Conservation (phyloP, 2,888 invertebrate species). For the Melinaea menophilus region DNA sequence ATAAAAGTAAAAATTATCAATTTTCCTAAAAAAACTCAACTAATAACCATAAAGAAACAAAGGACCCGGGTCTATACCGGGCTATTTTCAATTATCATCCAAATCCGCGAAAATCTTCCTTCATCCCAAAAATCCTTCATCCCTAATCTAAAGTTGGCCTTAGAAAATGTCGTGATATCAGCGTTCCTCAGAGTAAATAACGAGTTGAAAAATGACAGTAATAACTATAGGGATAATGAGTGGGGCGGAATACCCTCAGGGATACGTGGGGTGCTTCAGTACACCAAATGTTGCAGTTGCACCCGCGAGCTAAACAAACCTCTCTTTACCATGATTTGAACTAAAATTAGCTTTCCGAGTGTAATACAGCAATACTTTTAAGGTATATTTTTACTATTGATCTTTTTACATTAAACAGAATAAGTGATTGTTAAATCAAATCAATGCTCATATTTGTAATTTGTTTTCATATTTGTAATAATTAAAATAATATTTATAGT, state of each 20-base stretch:
- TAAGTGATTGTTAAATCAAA: no score
- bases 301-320: constrained; percentile 58
- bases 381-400: background rate
- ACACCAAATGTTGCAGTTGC: constrained; percentile 67
- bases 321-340: constrained; percentile 24
- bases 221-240: constrained; percentile 77
- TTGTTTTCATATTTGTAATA: no score
- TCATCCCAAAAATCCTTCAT: constrained; percentile 57
- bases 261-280: constrained; percentile 64
- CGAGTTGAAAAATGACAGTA: constrained; percentile 78
- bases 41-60: constrained; percentile 17
- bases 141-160: constrained; percentile 64
- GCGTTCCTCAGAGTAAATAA: constrained; percentile 75
- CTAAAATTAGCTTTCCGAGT: constrained; percentile 11
- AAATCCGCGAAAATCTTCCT: constrained; percentile 58
- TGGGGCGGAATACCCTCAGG: constrained; percentile 73
- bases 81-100: constrained; percentile 69
- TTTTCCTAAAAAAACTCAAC: background rate
- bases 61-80: constrained; percentile 42
- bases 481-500: no score
- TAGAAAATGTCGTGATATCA: constrained; percentile 75
- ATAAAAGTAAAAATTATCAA: constrained; percentile 5
- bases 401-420: no score
- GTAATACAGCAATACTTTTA: background rate
- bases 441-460: no score